Evolutionary conservation across 2,797 vertebrate genomes (phyloP), one percentile per base, ranked within the genome.

Genomic region (Crax fasciolata): DNA sequence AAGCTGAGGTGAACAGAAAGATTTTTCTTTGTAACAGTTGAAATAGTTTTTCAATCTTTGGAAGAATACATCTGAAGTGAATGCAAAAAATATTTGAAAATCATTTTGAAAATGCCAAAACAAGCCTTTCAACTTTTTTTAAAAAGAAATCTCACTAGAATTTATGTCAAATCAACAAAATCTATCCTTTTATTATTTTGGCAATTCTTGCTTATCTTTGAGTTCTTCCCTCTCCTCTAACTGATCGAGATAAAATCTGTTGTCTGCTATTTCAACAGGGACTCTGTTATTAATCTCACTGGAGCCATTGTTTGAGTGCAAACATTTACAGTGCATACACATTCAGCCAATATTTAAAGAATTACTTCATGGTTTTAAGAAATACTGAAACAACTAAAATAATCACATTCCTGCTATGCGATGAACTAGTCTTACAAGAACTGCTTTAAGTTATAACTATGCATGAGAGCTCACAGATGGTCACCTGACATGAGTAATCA

Each of bases 401-500:
- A 4, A 8, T 27, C 8, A 30, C 8, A 11, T 38, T 18, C 9
- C 77, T 65, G 39, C 49, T 84, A 21, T 41, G 27, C 23, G 57
- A 39, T 43, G 66, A 49, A 23, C 10, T 75, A 15, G 48, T 49
- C 67, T 55, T 71, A 87, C 54, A 85, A 84, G n/a, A 27, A 13
- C 55, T 84, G 59, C 35, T 89, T 94, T 39, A 84, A 82, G 70
- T 74, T 75, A 72, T 43, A n/a, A 21, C 59, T 7, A 55, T 43
- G n/a, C 70, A 32, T 65, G 51, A 84, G 25, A 46, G 9, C 11
- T 73, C 11, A 0, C 41, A 77, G 54, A 70, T 84, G 93, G 86
- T 83, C 73, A 61, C 67, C 66, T 89, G 79, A 93, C 84, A 89
- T 48, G 62, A 81, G 28, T 44, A 92, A 96, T 93, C 77, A 68